phyloP scores from a whole-genome alignment of 2,113 vertebrate genomes.

The Cottus gobio region DNA sequence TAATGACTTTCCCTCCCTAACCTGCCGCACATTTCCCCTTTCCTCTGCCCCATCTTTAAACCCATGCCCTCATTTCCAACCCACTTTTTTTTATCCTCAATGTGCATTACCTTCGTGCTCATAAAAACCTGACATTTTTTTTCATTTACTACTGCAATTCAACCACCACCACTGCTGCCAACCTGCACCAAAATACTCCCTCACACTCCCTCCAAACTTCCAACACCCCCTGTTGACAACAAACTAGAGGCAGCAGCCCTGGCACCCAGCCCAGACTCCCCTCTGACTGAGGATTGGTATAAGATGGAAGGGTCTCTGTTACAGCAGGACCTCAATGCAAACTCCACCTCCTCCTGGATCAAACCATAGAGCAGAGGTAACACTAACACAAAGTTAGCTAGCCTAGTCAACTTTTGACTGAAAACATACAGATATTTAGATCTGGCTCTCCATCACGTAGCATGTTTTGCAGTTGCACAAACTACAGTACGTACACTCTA shows the following conservation, averaged over 20 bases:
- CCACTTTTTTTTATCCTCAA: conserved; percentile 1
- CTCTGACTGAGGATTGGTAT: conserved; percentile 85
- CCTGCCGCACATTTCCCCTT: conserved; percentile 24
- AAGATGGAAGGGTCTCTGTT: conserved; percentile 85
- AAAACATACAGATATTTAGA: conserved; percentile 26
- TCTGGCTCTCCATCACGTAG: conserved; percentile 53
- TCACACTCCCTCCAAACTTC: conserved; percentile 77
- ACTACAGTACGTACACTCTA: conserved; percentile 16
- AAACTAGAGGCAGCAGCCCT: conserved; percentile 78
- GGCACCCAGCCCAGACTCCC: conserved; percentile 83
- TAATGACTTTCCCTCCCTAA: conserved; percentile 17
- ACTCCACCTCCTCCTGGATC: conserved; percentile 87
- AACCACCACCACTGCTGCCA: conserved; percentile 72
- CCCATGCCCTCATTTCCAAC: not conserved
- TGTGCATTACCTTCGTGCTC: conserved; percentile 60
- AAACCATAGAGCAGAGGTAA: conserved; percentile 86
- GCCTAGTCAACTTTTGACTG: conserved; percentile 8
- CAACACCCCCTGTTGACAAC: conserved; percentile 68
- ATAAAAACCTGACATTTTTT: conserved; percentile 67
- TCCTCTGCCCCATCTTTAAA: conserved; percentile 10
- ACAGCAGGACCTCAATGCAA: conserved; percentile 89
- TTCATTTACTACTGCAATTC: conserved; percentile 73
- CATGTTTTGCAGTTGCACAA: conserved; percentile 56
- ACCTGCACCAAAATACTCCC: conserved; percentile 78
- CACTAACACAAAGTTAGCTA: conserved; percentile 36